Percentiles rank a stretch among this genome's conserved stretches.
Evolutionary conservation across 2,888 invertebrate genomes (phyloP).

Genomic region (Steromphala cineraria): DNA sequence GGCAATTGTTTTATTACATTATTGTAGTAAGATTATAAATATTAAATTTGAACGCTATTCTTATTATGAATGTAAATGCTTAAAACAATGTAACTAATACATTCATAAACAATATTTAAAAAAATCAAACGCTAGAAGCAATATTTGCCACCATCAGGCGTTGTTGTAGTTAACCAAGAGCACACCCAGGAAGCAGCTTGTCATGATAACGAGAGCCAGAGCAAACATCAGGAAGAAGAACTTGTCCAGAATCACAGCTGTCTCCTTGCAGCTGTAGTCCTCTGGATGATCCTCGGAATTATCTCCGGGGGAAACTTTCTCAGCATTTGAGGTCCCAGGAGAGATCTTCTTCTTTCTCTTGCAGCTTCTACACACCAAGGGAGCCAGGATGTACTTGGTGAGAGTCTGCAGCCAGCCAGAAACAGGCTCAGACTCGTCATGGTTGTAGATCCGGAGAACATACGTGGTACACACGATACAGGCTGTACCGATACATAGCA

Average conservation of each 20-base stretch:
- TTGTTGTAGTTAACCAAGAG: not conserved
- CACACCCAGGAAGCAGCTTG: not conserved
- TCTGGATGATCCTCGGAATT: no score
- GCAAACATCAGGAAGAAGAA: not conserved
- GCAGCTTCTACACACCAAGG: not conserved
- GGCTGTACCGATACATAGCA: not conserved
- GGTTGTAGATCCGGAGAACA: not conserved
- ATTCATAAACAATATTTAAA: no score
- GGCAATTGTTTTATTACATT: no score
- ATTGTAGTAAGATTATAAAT: no score
- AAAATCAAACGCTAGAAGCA: no score
- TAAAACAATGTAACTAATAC: no score
- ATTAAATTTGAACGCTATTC: no score
- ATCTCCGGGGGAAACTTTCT: no score
- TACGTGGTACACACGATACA: not conserved
- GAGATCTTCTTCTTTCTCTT: not conserved
- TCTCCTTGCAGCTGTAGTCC: not conserved
- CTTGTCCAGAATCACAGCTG: not conserved
- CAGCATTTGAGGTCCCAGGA: not conserved
- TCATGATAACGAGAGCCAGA: not conserved
- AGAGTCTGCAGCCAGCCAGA: not conserved
- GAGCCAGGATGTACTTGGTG: not conserved
- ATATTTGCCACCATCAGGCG: no score
- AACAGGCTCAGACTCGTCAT: not conserved
- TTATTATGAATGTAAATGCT: no score